Evolutionary conservation across 2,888 invertebrate genomes (phyloP).

Genomic region (Pyrgus malvae): DNA sequence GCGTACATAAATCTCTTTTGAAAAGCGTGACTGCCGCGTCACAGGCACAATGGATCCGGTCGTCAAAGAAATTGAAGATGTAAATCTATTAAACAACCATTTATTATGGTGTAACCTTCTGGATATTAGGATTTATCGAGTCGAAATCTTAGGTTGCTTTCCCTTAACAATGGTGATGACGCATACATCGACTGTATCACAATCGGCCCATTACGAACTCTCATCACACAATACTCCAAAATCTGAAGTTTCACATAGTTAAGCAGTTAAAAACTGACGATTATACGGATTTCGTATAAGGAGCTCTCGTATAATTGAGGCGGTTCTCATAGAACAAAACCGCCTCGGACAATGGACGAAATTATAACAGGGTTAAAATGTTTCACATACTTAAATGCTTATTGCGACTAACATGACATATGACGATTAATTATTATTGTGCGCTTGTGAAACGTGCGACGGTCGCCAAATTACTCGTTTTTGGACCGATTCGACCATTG

Average conservation of each 20-base stretch:
- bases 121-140: slow-evolving; percentile 1
- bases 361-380: slow-evolving; percentile 74
- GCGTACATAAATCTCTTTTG: slow-evolving; percentile 29
- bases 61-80: slow-evolving; percentile 11
- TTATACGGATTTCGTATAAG: slow-evolving; percentile 75
- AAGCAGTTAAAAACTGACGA: slow-evolving; percentile 75
- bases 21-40: slow-evolving; percentile 33
- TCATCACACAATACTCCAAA: slow-evolving; percentile 68
- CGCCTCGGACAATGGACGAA: slow-evolving; percentile 76
- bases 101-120: background rate
- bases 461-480: slow-evolving; percentile 43
- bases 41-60: slow-evolving; percentile 49
- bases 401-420: slow-evolving; percentile 71
- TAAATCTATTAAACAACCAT: slow-evolving; percentile 18
- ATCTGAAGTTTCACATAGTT: slow-evolving; percentile 77
- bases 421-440: slow-evolving; percentile 69
- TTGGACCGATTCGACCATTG: slow-evolving; percentile 34
- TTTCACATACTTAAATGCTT: slow-evolving; percentile 78
- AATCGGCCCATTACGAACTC: slow-evolving; percentile 52
- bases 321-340: slow-evolving; percentile 79
- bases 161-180: slow-evolving; percentile 35
- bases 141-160: slow-evolving; percentile 13
- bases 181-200: slow-evolving; percentile 36
- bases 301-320: slow-evolving; percentile 69
- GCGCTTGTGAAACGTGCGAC: slow-evolving; percentile 52